Evolutionary conservation across 2,113 vertebrate species (phyloP), one percentile per base, ranked within the genome.

Genomic region (Corythoichthys haematopterus): DNA sequence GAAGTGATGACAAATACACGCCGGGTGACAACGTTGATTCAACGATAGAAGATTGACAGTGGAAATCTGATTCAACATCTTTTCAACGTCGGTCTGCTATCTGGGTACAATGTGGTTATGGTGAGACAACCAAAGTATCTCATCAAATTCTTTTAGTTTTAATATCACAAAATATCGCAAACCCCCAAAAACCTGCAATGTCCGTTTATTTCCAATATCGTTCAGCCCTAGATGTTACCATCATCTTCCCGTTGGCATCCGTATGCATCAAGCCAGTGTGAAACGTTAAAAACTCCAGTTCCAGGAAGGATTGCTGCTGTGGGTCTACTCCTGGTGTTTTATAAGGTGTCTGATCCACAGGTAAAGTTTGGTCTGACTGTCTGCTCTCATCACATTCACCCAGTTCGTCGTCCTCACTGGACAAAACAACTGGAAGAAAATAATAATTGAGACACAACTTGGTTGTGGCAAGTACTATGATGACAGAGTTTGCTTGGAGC

Each of bases 391-490:
- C 79, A 52, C 88, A 81, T 12, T 77, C 48, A 2, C 60, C 73
- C 28, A 74, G 81, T 48, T 87, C 87, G 14, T 92, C 84, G 15
- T 89, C 90, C 16, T 88, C 90, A 60, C 91, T 92, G 1, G 90
- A 92, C 20, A 92, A 70, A 0, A 92, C 87, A 8, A 92, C 90
- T 92, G 76, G 6, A 48, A 67, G 38, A 6, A 46, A 3, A 48
- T 20, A 55, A 36, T 16, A 6, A n/a, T 50, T 47, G 14, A 65
- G 33, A 65, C 63, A 37, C 14, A n/a, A 37, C n/a, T 11, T 8
- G 38, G 11, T 46, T 4, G 20, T 12, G 12, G 33, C 48, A 52
- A 65, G 16, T 9, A 48, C 9, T 10, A 6, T 38, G 33, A 8
- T 20, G 13, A 38, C 10, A 62, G 59, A 28, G 36, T 20, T 38